Evolutionary conservation across 2,113 vertebrate genomes (phyloP).

Genomic region (Callipepla squamata): DNA sequence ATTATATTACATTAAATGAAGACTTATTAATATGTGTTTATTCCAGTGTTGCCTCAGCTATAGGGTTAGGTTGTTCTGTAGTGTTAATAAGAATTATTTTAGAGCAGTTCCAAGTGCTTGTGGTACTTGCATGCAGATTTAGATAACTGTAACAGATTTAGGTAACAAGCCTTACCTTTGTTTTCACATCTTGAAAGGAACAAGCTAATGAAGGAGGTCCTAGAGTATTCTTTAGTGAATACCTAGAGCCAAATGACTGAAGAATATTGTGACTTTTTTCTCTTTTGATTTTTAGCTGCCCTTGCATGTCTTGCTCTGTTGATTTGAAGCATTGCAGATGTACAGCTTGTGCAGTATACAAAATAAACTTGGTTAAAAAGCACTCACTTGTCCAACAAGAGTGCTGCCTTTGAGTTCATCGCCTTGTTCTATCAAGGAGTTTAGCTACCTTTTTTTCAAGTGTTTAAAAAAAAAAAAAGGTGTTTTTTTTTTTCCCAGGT

Average conservation of each 20-base stretch:
- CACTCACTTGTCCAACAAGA: neutral
- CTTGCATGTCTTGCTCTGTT: neutral
- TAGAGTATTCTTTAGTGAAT: neutral
- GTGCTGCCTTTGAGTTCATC: neutral
- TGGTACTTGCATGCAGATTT: neutral
- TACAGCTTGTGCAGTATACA: neutral
- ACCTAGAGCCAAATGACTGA: neutral
- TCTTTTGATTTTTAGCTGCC: neutral
- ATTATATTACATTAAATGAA: neutral
- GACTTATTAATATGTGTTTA: neutral
- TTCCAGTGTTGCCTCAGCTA: neutral
- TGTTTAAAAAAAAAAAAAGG: neutral
- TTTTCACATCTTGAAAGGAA: neutral
- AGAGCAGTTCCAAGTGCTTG: neutral
- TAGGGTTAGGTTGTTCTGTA: neutral
- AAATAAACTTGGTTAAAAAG: neutral
- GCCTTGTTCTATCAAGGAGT: neutral
- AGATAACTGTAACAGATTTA: neutral
- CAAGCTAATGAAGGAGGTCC: neutral
- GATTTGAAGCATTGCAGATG: neutral
- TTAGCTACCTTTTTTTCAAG: neutral
- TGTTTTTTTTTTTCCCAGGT: accelerated
- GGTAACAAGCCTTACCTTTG: neutral
- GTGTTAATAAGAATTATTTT: neutral
- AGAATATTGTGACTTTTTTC: neutral